Evolutionary conservation across 1,140 invertebrate species (phyloP), one percentile per base, ranked within the genome.

Genomic region (Galendromus occidentalis): DNA sequence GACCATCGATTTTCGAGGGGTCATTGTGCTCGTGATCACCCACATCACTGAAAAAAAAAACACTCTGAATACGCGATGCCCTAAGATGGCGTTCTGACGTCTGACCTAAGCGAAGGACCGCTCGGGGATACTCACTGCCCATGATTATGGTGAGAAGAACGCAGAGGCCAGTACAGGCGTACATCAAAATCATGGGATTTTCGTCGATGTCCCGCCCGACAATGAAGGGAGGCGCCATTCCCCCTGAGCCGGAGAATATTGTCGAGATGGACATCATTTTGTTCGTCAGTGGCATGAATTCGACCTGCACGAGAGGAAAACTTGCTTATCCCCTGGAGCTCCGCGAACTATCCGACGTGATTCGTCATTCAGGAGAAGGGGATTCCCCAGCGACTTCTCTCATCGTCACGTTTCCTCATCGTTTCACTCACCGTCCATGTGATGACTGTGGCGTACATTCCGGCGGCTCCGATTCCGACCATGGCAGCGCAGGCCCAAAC

Each of bases 401-500:
- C n/a, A n/a, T n/a, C n/a, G n/a, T n/a, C n/a, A n/a, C n/a, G n/a
- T n/a, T n/a, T n/a, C n/a, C n/a, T n/a, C n/a, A n/a, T n/a, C n/a
- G n/a, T n/a, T n/a, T n/a, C 4, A 39, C 51, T 59, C 33, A 59
- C 51, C 51, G 51, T 59, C 51, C 51, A 59, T 20, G 51, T 59
- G 20, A 59, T 59, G 51, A 22, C 51, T 4, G 51, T 66, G 71
- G 70, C 73, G 25, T 74, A 45, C 25, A 73, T 68, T 20, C 69
- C 69, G 39, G 73, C 69, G 18, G 68, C 69, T 5, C 67, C 66
- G 9, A 70, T 67, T 1, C 74, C 70, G 25, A 72, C 72, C 68
- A 77, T 71, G 5, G 71, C 70, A 14, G 78, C 67, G 17, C 76
- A 70, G n/a, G 74, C 39, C 1, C 73, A 59, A 5, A 59, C 51